Evolutionary conservation across 2,888 invertebrate species (phyloP).

Genomic region (Nephrotoma guestfalica): DNA sequence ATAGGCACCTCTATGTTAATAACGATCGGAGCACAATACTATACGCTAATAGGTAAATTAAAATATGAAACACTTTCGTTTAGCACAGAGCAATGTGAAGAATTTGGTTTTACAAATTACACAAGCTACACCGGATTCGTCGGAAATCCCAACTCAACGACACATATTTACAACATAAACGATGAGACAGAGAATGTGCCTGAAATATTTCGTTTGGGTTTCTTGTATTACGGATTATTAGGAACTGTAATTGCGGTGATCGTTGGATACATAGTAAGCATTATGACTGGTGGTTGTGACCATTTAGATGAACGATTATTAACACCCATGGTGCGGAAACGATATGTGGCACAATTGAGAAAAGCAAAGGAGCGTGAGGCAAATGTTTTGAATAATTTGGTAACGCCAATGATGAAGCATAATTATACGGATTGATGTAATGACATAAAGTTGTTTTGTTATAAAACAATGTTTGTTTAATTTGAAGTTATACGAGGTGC

Average conservation of each 20-base stretch:
- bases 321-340: conserved; percentile 10
- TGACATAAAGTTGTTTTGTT: too few species aligned
- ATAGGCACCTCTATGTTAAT: conserved; percentile 38
- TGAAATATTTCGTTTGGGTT: conserved; percentile 41
- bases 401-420: background rate
- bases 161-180: background rate
- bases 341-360: background rate
- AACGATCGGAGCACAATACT: conserved; percentile 34
- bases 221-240: conserved; percentile 52
- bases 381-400: background rate
- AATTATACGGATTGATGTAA: background rate
- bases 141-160: background rate
- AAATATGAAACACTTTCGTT: conserved; percentile 9
- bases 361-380: background rate
- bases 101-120: background rate
- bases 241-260: conserved; percentile 43
- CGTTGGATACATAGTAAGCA: conserved; percentile 46
- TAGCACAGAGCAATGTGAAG: conserved; percentile 12
- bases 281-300: conserved; percentile 31
- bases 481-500: too few species aligned
- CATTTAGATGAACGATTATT: conserved; percentile 13
- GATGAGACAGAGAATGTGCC: background rate
- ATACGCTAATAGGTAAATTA: background rate
- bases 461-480: too few species aligned
- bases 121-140: background rate